Conservation (phyloP, 2,888 invertebrate species). For the Acanthosoma haemorrhoidale region DNA sequence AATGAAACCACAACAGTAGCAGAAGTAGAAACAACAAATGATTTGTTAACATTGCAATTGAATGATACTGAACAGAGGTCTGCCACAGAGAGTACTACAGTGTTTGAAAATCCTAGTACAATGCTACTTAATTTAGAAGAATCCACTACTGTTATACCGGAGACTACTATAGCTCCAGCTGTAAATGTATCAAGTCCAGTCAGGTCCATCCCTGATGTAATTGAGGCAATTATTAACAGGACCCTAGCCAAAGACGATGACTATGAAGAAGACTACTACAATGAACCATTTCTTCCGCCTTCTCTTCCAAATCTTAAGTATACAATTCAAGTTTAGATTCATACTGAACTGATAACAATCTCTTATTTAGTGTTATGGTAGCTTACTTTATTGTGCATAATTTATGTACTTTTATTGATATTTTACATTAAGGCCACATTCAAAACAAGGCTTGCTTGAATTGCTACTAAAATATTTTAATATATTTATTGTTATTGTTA, state of each 20-base stretch:
- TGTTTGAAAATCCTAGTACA: conserved; percentile 7
- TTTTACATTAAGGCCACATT: too few species aligned
- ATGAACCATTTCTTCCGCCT: conserved; percentile 69
- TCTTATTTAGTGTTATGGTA: too few species aligned
- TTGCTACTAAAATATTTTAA: too few species aligned
- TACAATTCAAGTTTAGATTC: conserved; percentile 38
- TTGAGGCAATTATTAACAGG: conserved; percentile 51
- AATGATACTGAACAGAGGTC: conserved; percentile 33
- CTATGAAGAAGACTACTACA: conserved; percentile 66
- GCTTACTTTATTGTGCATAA: too few species aligned
- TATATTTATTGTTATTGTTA: too few species aligned
- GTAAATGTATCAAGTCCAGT: not conserved
- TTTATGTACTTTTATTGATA: too few species aligned
- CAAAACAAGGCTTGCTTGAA: too few species aligned
- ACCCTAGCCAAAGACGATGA: conserved; percentile 54
- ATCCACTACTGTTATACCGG: conserved; percentile 13
- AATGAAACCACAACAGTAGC: conserved; percentile 6
- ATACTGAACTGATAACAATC: too few species aligned
- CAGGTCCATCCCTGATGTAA: conserved; percentile 31
- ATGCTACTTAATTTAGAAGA: not conserved
- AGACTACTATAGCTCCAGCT: not conserved
- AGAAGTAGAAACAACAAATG: not conserved
- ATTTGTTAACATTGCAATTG: not conserved
- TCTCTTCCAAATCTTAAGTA: conserved; percentile 74
- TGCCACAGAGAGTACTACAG: not conserved